Evolutionary conservation across 2,888 invertebrate species (phyloP), one percentile per base, ranked within the genome.

Genomic region (Nephrocerus scutellatus): DNA sequence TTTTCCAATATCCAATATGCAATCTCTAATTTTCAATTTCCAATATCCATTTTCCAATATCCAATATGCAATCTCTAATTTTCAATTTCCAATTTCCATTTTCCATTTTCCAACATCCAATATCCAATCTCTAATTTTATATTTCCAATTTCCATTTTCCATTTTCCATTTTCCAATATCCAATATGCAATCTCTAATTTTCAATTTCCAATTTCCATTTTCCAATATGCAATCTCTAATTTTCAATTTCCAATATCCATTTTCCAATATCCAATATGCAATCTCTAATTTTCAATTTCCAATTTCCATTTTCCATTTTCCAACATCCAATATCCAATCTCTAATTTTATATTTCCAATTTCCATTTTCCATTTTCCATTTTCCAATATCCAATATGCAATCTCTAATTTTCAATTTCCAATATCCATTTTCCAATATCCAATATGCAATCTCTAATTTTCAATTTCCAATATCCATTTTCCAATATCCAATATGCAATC

Each of bases 1-100:
- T 31, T 31, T 28, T 26, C 41, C 13, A 33, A 32, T 39, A 39
- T n/a, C n/a, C n/a, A n/a, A n/a, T n/a, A 39, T 23, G 23, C 18
- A 26, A 22, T 26, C 9, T 22, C 12, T 18, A 15, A 29, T n/a
- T n/a, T n/a, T n/a, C n/a, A n/a, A n/a, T n/a, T n/a, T n/a, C n/a
- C n/a, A n/a, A n/a, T n/a, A n/a, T n/a, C n/a, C n/a, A n/a, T n/a
- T n/a, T n/a, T n/a, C n/a, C n/a, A n/a, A n/a, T n/a, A n/a, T n/a
- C n/a, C n/a, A n/a, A n/a, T n/a, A n/a, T n/a, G n/a, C n/a, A n/a
- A n/a, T n/a, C n/a, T n/a, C n/a, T n/a, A n/a, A n/a, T n/a, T n/a
- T n/a, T 10, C 3, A 3, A 6, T 18, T 24, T 14, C 22, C n/a
- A 9, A 19, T 36, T 20, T 20, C 37, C 22, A 30, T 20, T n/a